Percentiles rank a stretch among this genome's conserved stretches.
phyloP scores from a whole-genome alignment of 2,888 invertebrate species.

The Tenthredo livida region DNA sequence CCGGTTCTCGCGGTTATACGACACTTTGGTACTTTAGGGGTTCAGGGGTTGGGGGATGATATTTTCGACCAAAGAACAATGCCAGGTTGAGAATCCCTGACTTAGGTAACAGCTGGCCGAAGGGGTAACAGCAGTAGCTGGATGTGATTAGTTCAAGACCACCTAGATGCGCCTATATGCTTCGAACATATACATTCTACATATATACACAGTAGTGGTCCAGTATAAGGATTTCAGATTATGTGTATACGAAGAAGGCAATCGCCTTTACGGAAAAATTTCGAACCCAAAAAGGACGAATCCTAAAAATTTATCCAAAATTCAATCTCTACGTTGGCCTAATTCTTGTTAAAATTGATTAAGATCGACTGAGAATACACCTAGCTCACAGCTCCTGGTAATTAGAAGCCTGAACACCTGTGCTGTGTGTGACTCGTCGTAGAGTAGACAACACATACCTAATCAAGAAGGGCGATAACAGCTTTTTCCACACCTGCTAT shows the following conservation, averaged over 20 bases:
- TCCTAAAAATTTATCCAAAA: too few relatives aligned
- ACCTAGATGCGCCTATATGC: constrained; percentile 45
- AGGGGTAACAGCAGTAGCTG: constrained; percentile 65
- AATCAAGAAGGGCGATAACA: background rate
- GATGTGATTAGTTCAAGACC: constrained; percentile 51
- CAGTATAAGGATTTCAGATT: background rate
- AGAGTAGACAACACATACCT: background rate
- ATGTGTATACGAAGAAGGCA: background rate
- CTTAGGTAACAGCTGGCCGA: constrained; percentile 70
- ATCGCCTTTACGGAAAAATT: background rate
- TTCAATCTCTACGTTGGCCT: background rate
- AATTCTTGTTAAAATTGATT: background rate
- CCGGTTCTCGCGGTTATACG: background rate
- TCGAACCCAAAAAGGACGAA: too few relatives aligned
- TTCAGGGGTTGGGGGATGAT: background rate
- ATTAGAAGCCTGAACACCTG: background rate
- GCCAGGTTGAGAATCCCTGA: constrained; percentile 63
- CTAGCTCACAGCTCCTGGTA: background rate
- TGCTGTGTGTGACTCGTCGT: background rate
- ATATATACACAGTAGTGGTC: background rate
- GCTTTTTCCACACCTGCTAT: background rate
- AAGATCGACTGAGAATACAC: background rate
- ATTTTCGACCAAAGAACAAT: background rate
- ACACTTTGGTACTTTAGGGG: background rate
- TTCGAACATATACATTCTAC: background rate